A percentile compares a stretch with the other conserved stretches of the same genome.
Evolutionary conservation across 1,140 invertebrate genomes (phyloP).

Genomic region (Megalonaias nervosa): DNA sequence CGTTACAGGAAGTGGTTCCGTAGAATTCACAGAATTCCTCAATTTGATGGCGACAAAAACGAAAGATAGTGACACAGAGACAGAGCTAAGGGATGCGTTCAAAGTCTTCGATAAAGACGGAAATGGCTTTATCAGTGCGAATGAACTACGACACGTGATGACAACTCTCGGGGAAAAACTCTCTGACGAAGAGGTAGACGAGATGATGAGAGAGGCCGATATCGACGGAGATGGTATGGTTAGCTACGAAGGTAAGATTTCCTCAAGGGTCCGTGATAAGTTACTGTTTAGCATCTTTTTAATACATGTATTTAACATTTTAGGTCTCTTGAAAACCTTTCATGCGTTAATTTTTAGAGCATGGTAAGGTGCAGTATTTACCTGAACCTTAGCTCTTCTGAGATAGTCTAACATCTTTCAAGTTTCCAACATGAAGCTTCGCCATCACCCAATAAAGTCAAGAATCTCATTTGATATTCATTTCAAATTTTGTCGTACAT

Average conservation of each 20-base stretch:
- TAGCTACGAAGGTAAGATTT: constrained; percentile 50
- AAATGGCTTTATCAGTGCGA: constrained; percentile 81
- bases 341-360: too few relatives aligned
- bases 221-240: constrained; percentile 81
- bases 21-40: constrained; percentile 95
- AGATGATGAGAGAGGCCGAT: constrained; percentile 94
- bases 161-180: constrained; percentile 92
- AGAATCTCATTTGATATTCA: too few relatives aligned
- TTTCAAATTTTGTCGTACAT: too few relatives aligned
- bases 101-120: constrained; percentile 98
- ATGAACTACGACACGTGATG: constrained; percentile 80
- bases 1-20: constrained; percentile 85
- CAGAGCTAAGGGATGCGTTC: constrained; percentile 95
- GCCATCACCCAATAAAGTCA: too few relatives aligned
- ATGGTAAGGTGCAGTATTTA: too few relatives aligned
- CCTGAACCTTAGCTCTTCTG: too few relatives aligned
- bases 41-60: constrained; percentile 93
- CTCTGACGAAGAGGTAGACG: constrained; percentile 90
- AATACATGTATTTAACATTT: too few relatives aligned
- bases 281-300: too few relatives aligned
- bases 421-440: too few relatives aligned
- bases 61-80: constrained; percentile 99
- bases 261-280: too few relatives aligned
- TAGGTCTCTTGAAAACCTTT: too few relatives aligned
- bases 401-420: too few relatives aligned